phyloP scores from a whole-genome alignment of 1,140 invertebrate genomes.

The Bombus haemorrhoidalis region DNA sequence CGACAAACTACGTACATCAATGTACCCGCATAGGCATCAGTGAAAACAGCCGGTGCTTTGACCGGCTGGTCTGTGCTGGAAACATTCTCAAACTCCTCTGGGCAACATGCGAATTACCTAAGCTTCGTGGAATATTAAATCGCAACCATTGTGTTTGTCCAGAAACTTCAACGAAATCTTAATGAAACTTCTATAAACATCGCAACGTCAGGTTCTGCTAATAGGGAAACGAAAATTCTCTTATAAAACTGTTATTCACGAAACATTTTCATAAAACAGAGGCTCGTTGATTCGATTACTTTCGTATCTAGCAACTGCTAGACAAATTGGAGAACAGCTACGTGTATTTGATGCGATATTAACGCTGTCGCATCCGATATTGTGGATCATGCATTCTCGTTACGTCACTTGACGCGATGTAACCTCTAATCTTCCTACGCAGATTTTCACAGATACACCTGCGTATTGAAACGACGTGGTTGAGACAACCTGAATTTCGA shows the following conservation, averaged over 20 bases:
- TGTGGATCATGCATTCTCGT: conserved; percentile 14
- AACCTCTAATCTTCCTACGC: conserved; percentile 35
- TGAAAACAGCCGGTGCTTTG: neutral
- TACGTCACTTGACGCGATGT: conserved; percentile 4
- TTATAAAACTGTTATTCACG: neutral
- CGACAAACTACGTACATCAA: neutral
- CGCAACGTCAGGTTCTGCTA: neutral
- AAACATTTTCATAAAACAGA: neutral
- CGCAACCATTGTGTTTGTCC: neutral
- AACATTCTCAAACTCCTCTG: conserved; percentile 12
- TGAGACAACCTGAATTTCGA: neutral
- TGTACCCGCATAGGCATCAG: neutral
- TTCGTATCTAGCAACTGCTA: neutral
- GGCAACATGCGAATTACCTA: neutral
- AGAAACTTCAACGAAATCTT: conserved; percentile 3
- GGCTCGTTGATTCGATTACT: neutral
- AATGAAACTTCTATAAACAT: neutral
- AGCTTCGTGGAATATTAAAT: conserved; percentile 17
- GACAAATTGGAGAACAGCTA: neutral
- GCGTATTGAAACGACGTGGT: neutral
- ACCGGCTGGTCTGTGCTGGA: neutral
- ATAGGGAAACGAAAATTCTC: neutral
- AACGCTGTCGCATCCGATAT: conserved; percentile 17
- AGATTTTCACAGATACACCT: neutral
- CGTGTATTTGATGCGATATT: conserved; percentile 9